A percentile compares a stretch with the other conserved stretches of the same genome.
Conservation (phyloP, 2,113 vertebrate genomes). For the Pelecanoides urinatrix region DNA sequence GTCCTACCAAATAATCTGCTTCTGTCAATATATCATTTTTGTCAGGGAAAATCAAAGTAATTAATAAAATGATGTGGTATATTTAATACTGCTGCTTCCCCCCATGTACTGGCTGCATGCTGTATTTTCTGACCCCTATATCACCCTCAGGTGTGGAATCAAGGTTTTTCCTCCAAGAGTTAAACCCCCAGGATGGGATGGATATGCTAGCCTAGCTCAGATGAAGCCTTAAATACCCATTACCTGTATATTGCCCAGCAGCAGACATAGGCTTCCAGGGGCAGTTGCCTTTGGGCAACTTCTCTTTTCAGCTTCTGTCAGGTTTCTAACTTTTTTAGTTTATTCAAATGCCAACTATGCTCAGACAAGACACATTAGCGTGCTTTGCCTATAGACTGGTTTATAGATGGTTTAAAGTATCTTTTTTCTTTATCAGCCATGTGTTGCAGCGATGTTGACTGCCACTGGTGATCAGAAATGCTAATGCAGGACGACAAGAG, state of each 20-base stretch:
- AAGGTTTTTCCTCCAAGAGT: not conserved
- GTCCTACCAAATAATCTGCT: not conserved
- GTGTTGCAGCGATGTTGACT: not conserved
- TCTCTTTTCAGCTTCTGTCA: not conserved
- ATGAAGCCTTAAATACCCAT: not conserved
- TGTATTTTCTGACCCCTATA: not conserved
- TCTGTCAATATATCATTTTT: not conserved
- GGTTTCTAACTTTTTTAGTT: not conserved
- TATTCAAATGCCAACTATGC: not conserved
- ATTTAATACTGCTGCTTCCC: not conserved
- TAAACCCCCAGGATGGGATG: not conserved
- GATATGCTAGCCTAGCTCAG: not conserved
- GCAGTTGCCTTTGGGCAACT: not conserved
- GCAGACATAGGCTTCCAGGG: not conserved
- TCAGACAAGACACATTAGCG: not conserved
- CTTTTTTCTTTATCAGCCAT: not conserved
- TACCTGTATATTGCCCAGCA: not conserved
- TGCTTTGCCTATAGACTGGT: not conserved
- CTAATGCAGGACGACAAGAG: not conserved
- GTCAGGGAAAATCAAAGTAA: not conserved
- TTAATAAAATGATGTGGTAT: accelerated
- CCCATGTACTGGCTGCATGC: too few species aligned
- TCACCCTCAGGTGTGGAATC: not conserved
- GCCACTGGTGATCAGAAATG: not conserved
- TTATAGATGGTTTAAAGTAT: not conserved